These are phyloP conservation scores for Aelia acuminata DNA, from an alignment of 2,888 invertebrate genomes.

Conservation along the genomic window DNA sequence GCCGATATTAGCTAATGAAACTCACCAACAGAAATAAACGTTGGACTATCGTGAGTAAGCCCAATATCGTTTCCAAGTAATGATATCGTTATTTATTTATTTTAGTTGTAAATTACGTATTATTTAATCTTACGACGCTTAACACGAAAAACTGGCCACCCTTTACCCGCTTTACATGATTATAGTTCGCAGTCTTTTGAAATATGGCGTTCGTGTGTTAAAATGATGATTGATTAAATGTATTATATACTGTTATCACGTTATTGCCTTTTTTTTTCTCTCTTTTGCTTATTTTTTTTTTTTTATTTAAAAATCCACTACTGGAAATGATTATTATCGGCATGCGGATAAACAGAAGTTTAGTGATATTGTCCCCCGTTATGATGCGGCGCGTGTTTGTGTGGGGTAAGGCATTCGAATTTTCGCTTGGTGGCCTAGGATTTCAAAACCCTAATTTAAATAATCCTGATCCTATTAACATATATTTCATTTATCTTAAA, in stretches of 20 bases:
- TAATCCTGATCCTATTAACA: slow-evolving; percentile 35
- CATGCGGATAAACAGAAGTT: background rate
- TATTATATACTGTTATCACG: background rate
- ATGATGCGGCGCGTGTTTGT: background rate
- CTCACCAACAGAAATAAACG: background rate
- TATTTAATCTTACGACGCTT: background rate
- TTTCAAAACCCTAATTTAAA: slow-evolving; percentile 26
- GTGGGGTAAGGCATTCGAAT: background rate
- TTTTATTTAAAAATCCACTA: background rate
- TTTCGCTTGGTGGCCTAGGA: slow-evolving; percentile 9
- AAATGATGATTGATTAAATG: background rate
- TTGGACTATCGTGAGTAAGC: background rate
- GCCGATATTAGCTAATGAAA: background rate
- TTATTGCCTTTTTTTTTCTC: background rate
- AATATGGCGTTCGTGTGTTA: slow-evolving; percentile 9
- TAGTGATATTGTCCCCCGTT: background rate
- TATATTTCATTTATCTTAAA: slow-evolving; percentile 32
- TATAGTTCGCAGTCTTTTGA: background rate
- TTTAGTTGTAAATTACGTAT: background rate
- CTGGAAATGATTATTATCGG: background rate
- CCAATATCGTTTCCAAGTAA: background rate
- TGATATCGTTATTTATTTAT: background rate
- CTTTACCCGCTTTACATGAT: slow-evolving; percentile 12
- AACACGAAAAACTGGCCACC: background rate
- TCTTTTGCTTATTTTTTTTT: background rate